A percentile compares a stretch with the other conserved stretches of the same genome.
Conservation (phyloP, 1,140 invertebrate genomes). For the Drosophila lowei region DNA sequence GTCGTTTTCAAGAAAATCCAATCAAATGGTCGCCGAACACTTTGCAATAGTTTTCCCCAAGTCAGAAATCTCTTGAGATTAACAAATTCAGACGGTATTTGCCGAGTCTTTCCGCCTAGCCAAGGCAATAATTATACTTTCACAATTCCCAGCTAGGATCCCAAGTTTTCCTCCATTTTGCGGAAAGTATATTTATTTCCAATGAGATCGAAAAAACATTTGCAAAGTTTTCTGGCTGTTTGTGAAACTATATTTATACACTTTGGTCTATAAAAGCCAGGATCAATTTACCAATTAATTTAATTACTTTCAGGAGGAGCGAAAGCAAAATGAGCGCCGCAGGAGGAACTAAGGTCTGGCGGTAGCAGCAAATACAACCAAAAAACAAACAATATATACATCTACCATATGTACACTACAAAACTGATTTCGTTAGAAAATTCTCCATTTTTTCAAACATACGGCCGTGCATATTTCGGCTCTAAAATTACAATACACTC, state of each 20-base stretch:
- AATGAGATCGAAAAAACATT: constrained; percentile 30
- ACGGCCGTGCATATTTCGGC: constrained; percentile 44
- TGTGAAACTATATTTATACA: constrained; percentile 73
- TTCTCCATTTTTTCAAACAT: background rate
- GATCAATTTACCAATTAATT: constrained; percentile 6
- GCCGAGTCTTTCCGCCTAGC: constrained; percentile 21
- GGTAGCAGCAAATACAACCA: background rate
- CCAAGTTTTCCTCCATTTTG: constrained; percentile 5
- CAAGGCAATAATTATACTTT: constrained; percentile 77
- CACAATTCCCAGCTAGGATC: constrained; percentile 50
- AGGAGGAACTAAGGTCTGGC: constrained; percentile 58
- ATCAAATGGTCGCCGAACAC: constrained; percentile 39
- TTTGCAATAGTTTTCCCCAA: constrained; percentile 43
- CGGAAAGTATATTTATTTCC: constrained; percentile 66
- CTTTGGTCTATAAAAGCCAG: constrained; percentile 31
- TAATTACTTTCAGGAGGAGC: constrained; percentile 74
- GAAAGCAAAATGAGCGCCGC: constrained; percentile 72
- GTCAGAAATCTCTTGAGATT: constrained; percentile 21
- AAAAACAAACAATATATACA: background rate
- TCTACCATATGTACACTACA: background rate
- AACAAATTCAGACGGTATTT: constrained; percentile 37
- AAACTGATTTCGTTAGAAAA: constrained; percentile 11
- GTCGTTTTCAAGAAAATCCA: constrained; percentile 1
- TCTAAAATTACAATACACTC: constrained; percentile 36
- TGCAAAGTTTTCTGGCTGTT: constrained; percentile 43